Evolutionary conservation across 1,140 invertebrate species (phyloP).

Genomic region (Lasaia peninsularis): DNA sequence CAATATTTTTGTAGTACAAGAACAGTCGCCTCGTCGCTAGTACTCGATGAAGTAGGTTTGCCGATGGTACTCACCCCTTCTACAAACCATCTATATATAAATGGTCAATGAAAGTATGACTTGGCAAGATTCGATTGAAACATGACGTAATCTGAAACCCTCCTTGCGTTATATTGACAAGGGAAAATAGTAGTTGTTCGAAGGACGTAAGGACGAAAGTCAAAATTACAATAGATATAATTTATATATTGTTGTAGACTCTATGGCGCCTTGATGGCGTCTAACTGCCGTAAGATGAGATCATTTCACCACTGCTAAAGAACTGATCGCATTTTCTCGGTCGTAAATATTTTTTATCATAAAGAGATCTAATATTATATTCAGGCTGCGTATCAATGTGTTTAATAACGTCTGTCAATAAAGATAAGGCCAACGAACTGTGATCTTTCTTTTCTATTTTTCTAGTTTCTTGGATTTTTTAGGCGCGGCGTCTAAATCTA

Average conservation of each 20-base stretch:
- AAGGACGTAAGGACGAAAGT: slow-evolving; percentile 5
- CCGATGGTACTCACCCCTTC: too few relatives aligned
- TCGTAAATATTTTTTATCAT: too few relatives aligned
- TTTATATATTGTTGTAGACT: slow-evolving; percentile 19
- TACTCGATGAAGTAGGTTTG: too few relatives aligned
- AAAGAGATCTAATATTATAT: too few relatives aligned
- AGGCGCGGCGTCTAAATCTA: too few relatives aligned
- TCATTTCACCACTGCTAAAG: neutral
- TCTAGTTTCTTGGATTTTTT: too few relatives aligned
- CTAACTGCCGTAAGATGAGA: slow-evolving; percentile 6
- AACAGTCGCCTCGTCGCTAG: too few relatives aligned
- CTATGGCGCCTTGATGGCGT: slow-evolving; percentile 8
- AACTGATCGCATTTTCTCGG: neutral
- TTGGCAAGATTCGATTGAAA: slow-evolving; percentile 27
- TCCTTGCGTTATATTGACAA: neutral
- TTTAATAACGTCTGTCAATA: too few relatives aligned
- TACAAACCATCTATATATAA: slow-evolving; percentile 15
- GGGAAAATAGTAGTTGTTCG: slow-evolving; percentile 6
- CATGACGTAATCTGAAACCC: slow-evolving; percentile 24
- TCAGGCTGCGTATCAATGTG: too few relatives aligned
- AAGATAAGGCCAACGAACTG: too few relatives aligned
- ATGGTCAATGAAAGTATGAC: slow-evolving; percentile 15
- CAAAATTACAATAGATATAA: neutral
- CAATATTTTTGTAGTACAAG: too few relatives aligned
- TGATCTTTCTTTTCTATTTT: too few relatives aligned